Conservation (phyloP, 2,113 vertebrate genomes). For the Pedetes capensis region DNA sequence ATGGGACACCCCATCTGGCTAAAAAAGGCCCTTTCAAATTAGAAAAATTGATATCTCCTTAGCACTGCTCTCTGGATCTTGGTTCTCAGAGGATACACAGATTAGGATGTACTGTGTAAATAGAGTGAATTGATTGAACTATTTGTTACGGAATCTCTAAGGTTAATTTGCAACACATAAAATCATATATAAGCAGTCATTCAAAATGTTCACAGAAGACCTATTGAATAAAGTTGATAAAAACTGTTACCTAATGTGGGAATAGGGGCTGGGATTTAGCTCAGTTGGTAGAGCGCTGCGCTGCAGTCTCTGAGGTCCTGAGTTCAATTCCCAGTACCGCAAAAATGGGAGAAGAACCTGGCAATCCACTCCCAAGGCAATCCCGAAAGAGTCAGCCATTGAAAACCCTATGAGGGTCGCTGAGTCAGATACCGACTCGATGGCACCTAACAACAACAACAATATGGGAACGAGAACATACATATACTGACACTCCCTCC, state of each 20-base stretch:
- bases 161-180: constrained; percentile 28
- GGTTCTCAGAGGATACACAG: neutral
- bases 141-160: neutral
- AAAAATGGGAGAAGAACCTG: too few relatives aligned
- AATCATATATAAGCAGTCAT: constrained; percentile 30
- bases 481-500: neutral
- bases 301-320: too few relatives aligned
- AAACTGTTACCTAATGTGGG: too few relatives aligned
- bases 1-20: too few relatives aligned
- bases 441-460: too few relatives aligned
- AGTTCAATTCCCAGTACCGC: too few relatives aligned
- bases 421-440: too few relatives aligned
- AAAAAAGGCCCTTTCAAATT: neutral
- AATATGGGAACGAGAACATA: neutral
- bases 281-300: too few relatives aligned
- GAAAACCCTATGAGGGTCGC: too few relatives aligned
- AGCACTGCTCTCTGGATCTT: neutral
- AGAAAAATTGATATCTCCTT: neutral
- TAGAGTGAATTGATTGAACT: neutral
- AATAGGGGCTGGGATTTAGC: too few relatives aligned
- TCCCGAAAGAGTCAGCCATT: too few relatives aligned
- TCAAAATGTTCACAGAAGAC: neutral
- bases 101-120: neutral
- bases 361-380: too few relatives aligned
- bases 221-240: constrained; percentile 16